Evolutionary conservation across 2,888 invertebrate species (phyloP).

Genomic region (Argynnis bischoffii): DNA sequence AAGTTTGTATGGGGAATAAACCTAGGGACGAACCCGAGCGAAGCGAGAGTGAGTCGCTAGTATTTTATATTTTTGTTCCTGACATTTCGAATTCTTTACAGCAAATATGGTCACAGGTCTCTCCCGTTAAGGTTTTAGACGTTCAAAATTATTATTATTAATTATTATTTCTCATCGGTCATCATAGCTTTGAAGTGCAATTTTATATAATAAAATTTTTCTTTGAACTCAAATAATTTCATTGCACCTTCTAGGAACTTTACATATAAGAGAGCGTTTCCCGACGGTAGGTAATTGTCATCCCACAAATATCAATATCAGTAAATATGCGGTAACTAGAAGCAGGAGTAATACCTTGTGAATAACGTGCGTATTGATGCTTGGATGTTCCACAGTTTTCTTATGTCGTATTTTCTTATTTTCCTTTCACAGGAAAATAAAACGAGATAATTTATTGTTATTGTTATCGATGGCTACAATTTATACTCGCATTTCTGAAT

Average conservation of each 20-base stretch:
- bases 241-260: constrained; percentile 6
- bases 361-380: constrained; percentile 33
- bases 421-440: neutral
- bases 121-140: neutral
- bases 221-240: too few relatives aligned
- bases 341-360: constrained; percentile 29
- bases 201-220: too few relatives aligned
- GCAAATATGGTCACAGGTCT: too few relatives aligned
- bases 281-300: constrained; percentile 59
- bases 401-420: constrained; percentile 25
- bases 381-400: constrained; percentile 5
- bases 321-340: constrained; percentile 52
- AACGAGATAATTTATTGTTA: neutral
- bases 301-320: constrained; percentile 65
- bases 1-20: too few relatives aligned
- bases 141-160: neutral
- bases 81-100: too few relatives aligned
- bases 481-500: too few relatives aligned
- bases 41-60: too few relatives aligned
- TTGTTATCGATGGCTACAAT: neutral
- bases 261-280: constrained; percentile 10
- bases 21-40: too few relatives aligned
- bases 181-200: too few relatives aligned
- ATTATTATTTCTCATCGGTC: too few relatives aligned
- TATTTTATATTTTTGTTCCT: too few relatives aligned